Evolutionary conservation across 2,888 invertebrate genomes (phyloP).

Genomic region (Dryococelus australis): DNA sequence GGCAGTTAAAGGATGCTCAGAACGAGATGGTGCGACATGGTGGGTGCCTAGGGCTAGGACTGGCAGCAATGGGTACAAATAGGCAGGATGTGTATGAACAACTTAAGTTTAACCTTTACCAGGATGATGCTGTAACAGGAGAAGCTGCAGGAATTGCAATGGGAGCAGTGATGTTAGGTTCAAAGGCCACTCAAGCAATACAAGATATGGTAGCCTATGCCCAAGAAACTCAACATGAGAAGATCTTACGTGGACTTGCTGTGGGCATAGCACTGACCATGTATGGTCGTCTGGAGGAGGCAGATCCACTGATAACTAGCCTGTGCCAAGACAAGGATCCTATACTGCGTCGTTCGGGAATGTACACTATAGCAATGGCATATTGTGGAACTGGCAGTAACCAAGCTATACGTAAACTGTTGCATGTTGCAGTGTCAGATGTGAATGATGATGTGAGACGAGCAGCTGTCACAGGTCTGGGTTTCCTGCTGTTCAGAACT

Average conservation of each 20-base stretch:
- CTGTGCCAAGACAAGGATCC: slow-evolving; percentile 94
- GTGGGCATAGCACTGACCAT: slow-evolving; percentile 96
- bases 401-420: slow-evolving; percentile 90
- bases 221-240: slow-evolving; percentile 97
- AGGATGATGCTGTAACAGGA: slow-evolving; percentile 98
- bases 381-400: slow-evolving; percentile 99
- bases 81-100: slow-evolving; percentile 95
- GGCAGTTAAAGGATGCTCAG: slow-evolving; percentile 94
- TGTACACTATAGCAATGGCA: slow-evolving; percentile 98
- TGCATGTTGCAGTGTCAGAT: slow-evolving; percentile 96
- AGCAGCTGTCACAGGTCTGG: slow-evolving; percentile 97
- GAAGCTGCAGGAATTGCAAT: slow-evolving; percentile 99
- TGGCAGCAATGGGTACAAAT: slow-evolving; percentile 98
- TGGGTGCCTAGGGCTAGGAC: slow-evolving; percentile 94
- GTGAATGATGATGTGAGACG: slow-evolving; percentile 99
- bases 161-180: slow-evolving; percentile 99
- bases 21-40: slow-evolving; percentile 98
- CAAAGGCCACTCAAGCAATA: slow-evolving; percentile 86
- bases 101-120: slow-evolving; percentile 94
- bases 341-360: slow-evolving; percentile 92
- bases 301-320: slow-evolving; percentile 90
- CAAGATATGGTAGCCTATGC: slow-evolving; percentile 96
- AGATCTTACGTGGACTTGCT: slow-evolving; percentile 95
- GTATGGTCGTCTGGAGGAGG: slow-evolving; percentile 97
- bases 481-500: slow-evolving; percentile 94